Conservation (phyloP, 2,113 vertebrate species). For the Amblyornis subalaris region DNA sequence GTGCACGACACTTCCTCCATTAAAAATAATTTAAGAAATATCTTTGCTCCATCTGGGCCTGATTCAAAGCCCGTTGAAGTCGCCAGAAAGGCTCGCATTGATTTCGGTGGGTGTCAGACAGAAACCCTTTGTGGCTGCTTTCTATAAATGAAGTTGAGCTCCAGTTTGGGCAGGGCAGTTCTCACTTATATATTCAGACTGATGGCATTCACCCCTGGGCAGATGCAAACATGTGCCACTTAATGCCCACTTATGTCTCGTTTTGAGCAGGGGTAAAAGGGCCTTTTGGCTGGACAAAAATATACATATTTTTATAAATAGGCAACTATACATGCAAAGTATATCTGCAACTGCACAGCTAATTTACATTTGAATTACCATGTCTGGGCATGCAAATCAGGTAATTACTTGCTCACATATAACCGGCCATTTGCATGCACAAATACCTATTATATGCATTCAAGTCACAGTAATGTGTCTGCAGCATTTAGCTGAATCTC, state of each 20-base stretch:
- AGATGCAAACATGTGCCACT: not conserved
- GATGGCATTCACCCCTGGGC: constrained; percentile 1
- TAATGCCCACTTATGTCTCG: not conserved
- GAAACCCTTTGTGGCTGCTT: not conserved
- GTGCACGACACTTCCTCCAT: not conserved
- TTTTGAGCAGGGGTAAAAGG: not conserved
- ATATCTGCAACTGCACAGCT: constrained; percentile 45
- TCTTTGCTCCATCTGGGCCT: not conserved
- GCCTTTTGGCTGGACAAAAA: constrained; percentile 16
- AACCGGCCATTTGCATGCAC: constrained; percentile 50
- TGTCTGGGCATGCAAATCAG: constrained; percentile 62
- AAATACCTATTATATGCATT: constrained; percentile 58
- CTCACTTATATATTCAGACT: not conserved
- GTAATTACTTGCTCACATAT: constrained; percentile 61
- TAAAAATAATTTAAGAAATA: constrained; percentile 31
- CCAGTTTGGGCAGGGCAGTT: not conserved
- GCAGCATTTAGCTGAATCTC: constrained; percentile 34
- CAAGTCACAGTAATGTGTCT: constrained; percentile 35
- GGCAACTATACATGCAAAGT: constrained; percentile 12
- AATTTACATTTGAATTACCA: constrained; percentile 66
- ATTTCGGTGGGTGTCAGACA: constrained; percentile 1
- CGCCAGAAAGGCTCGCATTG: not conserved
- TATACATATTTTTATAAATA: constrained; percentile 31
- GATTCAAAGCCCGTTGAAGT: constrained; percentile 5
- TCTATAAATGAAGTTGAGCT: constrained; percentile 16